Evolutionary conservation across 2,888 invertebrate species (phyloP), one percentile per base, ranked within the genome.

Genomic region (Ligdia adustata): DNA sequence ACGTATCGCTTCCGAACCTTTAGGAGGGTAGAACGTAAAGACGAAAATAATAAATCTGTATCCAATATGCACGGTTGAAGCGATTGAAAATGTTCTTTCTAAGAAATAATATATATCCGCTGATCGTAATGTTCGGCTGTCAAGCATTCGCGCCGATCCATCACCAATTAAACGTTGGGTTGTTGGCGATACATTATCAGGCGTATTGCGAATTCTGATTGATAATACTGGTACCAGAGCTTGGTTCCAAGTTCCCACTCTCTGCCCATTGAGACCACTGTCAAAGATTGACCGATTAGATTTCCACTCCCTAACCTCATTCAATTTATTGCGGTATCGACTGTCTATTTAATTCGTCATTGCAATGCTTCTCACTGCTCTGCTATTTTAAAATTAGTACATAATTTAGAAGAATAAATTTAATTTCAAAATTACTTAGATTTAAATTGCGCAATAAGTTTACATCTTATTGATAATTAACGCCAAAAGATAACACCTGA

Each of bases 1-100:
- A 87, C 88, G 89, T 89, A 86, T 89, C 87, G 83, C 78, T 88
- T 88, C 87, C 88, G 79, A 82, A 70, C 75, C 75, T 72, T 42
- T 80, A 82, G 73, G 82, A 85, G 88, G 88, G 86, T 83, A 83
- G 79, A 75, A 77, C 69, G 76, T 72, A 73, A 79, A 84, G 82
- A 81, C 75, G 86, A 83, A 84, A 82, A 88, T 87, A 87, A 87
- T 88, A 88, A 87, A 87, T 88, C 86, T 87, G 75, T 78, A 85
- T 86, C 79, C 76, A 85, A 85, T 85, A 88, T 87, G 86, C 85
- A 75, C 76, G 82, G 72, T 60, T 69, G 74, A 71, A 79, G 69
- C 69, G 75, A 74, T 79, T 78, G 73, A 76, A 74, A 76, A 72
- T 75, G 74, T 66, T 74, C 63, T 64, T 69, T 57, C 52, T 57